These are phyloP conservation scores for Kryptolebias marmoratus DNA, from an alignment of 2,113 vertebrate genomes.

Conservation along the genomic window DNA sequence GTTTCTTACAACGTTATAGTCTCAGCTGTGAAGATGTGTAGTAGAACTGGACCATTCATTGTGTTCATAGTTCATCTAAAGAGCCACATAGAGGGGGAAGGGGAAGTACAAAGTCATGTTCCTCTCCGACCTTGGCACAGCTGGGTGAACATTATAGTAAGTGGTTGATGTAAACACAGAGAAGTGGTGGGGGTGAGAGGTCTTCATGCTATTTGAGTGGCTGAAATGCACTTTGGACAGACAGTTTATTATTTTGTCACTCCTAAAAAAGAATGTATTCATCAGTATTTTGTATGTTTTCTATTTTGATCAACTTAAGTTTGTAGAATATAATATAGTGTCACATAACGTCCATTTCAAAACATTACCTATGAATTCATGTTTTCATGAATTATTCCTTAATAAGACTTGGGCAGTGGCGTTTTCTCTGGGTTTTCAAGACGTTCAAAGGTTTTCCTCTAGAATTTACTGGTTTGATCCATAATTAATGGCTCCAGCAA, in stretches of 20 bases:
- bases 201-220: not conserved
- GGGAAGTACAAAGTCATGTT: not conserved
- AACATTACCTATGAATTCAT: too few relatives aligned
- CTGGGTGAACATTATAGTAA: slow-evolving; percentile 6
- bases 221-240: too few relatives aligned
- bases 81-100: not conserved
- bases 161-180: not conserved
- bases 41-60: not conserved
- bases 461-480: not conserved
- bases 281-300: too few relatives aligned
- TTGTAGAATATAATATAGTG: too few relatives aligned
- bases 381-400: too few relatives aligned
- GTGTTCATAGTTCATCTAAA: not conserved
- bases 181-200: not conserved
- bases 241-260: too few relatives aligned
- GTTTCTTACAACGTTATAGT: too few relatives aligned
- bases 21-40: not conserved
- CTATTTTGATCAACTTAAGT: too few relatives aligned
- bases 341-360: too few relatives aligned
- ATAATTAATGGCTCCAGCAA: not conserved
- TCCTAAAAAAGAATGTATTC: too few relatives aligned
- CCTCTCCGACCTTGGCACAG: not conserved
- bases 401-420: too few relatives aligned
- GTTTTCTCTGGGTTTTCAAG: too few relatives aligned
- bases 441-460: not conserved